phyloP scores from a whole-genome alignment of 2,797 vertebrate genomes.

The Podarcis lilfordi region DNA sequence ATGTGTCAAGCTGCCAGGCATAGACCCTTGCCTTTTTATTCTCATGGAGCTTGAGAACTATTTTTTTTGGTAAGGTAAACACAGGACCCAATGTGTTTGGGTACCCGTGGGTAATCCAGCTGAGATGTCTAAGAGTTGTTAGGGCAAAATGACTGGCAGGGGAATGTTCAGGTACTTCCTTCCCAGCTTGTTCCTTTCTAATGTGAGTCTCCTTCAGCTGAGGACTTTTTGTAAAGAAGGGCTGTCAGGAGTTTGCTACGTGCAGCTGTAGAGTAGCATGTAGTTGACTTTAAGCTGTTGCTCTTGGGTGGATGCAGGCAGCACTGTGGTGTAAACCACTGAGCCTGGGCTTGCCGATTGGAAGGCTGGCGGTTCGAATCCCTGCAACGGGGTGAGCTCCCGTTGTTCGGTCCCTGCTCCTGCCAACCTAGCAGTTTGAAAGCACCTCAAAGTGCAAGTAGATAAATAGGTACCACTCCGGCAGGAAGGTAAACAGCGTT shows the following conservation, averaged over 20 bases:
- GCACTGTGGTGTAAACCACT: no score
- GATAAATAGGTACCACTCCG: no score
- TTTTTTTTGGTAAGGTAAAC: background rate
- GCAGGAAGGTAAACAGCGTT: no score
- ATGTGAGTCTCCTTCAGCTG: background rate
- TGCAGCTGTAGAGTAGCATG: background rate
- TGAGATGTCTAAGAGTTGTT: background rate
- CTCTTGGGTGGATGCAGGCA: background rate
- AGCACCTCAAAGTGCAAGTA: no score
- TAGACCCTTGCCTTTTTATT: background rate
- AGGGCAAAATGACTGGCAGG: background rate
- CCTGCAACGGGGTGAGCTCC: fast-evolving
- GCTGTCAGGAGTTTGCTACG: background rate
- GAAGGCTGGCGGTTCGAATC: no score
- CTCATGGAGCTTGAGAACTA: background rate
- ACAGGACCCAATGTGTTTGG: background rate
- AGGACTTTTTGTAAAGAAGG: background rate
- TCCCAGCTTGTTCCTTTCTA: background rate
- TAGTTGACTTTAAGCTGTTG: background rate
- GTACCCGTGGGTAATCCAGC: background rate
- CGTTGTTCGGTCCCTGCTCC: no score
- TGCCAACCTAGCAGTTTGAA: no score
- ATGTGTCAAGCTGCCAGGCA: background rate
- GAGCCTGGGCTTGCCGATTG: no score
- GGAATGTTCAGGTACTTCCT: background rate